Evolutionary conservation across 2,888 invertebrate species (phyloP).

Genomic region (Tupiocoris notatus): DNA sequence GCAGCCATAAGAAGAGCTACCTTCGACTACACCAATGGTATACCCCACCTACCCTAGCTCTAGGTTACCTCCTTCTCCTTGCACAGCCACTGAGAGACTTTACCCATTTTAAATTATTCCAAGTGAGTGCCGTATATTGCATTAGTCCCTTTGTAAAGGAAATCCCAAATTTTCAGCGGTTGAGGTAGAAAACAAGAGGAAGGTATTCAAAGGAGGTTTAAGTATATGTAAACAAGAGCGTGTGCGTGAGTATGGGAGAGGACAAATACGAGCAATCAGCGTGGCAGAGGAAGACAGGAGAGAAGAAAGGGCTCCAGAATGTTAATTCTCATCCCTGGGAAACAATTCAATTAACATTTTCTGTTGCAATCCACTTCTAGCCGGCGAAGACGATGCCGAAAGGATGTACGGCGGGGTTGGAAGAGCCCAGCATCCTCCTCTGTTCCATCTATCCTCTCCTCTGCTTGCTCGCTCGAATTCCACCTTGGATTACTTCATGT

Average conservation of each 20-base stretch:
- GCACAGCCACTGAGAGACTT: slow-evolving; percentile 24
- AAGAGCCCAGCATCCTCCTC: slow-evolving; percentile 17
- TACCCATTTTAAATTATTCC: slow-evolving; percentile 42
- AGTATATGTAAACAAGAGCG: slow-evolving; percentile 43
- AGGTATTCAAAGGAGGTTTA: slow-evolving; percentile 44
- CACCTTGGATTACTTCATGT: slow-evolving; percentile 48
- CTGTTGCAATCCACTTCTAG: slow-evolving; percentile 47
- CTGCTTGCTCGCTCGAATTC: slow-evolving; percentile 41
- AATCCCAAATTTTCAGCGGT: slow-evolving; percentile 42
- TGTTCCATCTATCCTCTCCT: slow-evolving; percentile 2
- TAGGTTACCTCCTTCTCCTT: slow-evolving; percentile 6
- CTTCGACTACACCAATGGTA: background rate
- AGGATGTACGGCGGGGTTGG: slow-evolving; percentile 12
- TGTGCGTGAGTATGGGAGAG: slow-evolving; percentile 38
- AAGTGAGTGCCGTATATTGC: slow-evolving; percentile 41
- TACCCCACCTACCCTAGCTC: background rate
- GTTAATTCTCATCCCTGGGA: slow-evolving; percentile 47
- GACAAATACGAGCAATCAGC: slow-evolving; percentile 48
- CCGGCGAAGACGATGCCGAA: background rate
- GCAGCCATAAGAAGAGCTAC: slow-evolving; percentile 13
- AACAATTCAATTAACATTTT: slow-evolving; percentile 49
- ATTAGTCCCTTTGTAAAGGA: slow-evolving; percentile 39
- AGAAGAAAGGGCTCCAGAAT: slow-evolving; percentile 47
- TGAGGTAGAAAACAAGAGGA: slow-evolving; percentile 40
- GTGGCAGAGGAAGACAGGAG: slow-evolving; percentile 28